Evolutionary conservation across 2,888 invertebrate species (phyloP).

Genomic region (Laothoe populi): DNA sequence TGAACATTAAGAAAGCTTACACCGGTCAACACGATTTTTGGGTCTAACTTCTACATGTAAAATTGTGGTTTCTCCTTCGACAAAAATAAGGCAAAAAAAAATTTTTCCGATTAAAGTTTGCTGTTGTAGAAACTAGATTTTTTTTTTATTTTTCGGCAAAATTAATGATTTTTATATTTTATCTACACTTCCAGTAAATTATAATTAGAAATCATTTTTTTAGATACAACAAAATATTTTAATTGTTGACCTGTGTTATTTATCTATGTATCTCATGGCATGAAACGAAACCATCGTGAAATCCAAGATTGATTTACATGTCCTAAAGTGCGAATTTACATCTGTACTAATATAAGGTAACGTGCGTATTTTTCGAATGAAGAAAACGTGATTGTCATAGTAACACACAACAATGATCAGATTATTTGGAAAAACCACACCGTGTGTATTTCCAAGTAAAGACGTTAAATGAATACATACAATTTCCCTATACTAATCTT

Average conservation of each 20-base stretch:
- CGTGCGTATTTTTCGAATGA: conserved; percentile 39
- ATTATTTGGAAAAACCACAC: conserved; percentile 44
- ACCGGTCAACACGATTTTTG: too few relatives aligned
- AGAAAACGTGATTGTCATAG: conserved; percentile 47
- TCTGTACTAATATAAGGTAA: conserved; percentile 44
- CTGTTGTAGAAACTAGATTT: too few relatives aligned
- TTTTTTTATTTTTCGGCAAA: too few relatives aligned
- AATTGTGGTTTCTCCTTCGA: too few relatives aligned
- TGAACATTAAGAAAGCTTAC: too few relatives aligned
- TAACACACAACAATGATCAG: conserved; percentile 36
- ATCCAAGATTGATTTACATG: conserved; percentile 18
- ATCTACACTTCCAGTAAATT: too few relatives aligned
- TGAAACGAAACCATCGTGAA: neutral
- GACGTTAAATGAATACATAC: conserved; percentile 18
- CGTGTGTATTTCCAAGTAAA: conserved; percentile 37
- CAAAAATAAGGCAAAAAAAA: too few relatives aligned
- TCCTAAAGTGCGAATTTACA: conserved; percentile 44
- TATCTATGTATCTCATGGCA: neutral
- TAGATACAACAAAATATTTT: too few relatives aligned
- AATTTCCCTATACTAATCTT: conserved; percentile 15
- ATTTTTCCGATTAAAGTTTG: too few relatives aligned
- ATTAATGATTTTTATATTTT: too few relatives aligned
- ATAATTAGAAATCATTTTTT: too few relatives aligned
- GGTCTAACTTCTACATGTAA: too few relatives aligned
- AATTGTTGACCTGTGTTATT: neutral